Conservation (phyloP, 2,797 vertebrate genomes). For the Ammospiza maritima region DNA sequence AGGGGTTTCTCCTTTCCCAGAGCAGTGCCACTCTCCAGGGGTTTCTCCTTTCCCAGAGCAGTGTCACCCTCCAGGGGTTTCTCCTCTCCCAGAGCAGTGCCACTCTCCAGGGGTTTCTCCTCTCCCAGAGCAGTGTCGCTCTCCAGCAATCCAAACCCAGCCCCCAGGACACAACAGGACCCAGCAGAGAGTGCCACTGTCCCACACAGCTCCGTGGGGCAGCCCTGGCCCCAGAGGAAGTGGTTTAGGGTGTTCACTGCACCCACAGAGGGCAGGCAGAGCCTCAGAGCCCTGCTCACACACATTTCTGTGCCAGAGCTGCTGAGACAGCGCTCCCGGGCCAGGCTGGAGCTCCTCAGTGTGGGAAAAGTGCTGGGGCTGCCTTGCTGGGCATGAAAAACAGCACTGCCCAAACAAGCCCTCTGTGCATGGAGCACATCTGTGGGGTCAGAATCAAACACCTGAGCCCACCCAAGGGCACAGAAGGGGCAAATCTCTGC, state of each 20-base stretch:
- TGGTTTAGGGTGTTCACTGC: not conserved
- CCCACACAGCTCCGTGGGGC: not conserved
- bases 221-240: not conserved
- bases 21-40: not conserved
- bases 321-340: fast-evolving
- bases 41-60: too few relatives aligned
- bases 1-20: too few relatives aligned
- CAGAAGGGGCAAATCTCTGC: not conserved
- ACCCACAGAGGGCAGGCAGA: not conserved
- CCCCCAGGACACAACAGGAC: fast-evolving
- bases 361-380: not conserved
- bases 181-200: not conserved
- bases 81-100: too few relatives aligned
- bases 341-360: not conserved
- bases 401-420: not conserved
- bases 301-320: not conserved
- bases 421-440: not conserved
- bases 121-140: too few relatives aligned
- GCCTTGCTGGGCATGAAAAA: not conserved
- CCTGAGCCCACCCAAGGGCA: not conserved
- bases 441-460: not conserved
- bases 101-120: too few relatives aligned
- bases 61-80: not conserved
- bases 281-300: not conserved
- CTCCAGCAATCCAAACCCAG: not conserved